Evolutionary conservation across 92 coral and sea anemone species (phyloP), one percentile per base, ranked within the genome.

Genomic region (Epizoanthus illoricatus): DNA sequence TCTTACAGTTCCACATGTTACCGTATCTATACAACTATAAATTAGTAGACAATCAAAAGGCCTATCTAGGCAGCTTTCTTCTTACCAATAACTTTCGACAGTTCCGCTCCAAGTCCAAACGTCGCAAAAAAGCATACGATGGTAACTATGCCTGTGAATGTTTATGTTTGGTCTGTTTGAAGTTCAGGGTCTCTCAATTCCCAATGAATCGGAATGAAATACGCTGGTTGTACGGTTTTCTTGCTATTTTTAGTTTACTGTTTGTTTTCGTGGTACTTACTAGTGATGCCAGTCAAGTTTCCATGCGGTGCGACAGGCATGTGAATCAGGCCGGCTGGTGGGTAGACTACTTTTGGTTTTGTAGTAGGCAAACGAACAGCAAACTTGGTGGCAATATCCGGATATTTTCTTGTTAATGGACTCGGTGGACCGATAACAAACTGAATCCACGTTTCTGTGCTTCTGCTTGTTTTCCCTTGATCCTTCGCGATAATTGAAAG

Each of bases 391-490:
- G 71, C 58, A 15, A 45, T 88, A 41, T 47, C 85, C 24, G 76
- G 71, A 24, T 76, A 80, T 85, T 19, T 67, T 66, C 90, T 92
- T 67, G 94, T 85, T 85, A 92, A 65, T 76, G 24, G 74, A 42
- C 94, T 92, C 2, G 95, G 91, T 24, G 97, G 97, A 7, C 89
- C 89, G 57, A 97, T 87, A 16, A 88, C 89, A 36, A 97, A 82
- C 54, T 86, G 89, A 18, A 97, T 87, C 70, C 69, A 83, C 39
- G 95, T 94, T 3, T 88, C 88, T 55, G 97, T 88, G 54, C 75
- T 86, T 71, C 80, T 76, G 65, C 89, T 86, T 52, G 76, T 47
- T 52, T 65, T 75, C 39, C 91, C 92, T 57, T 83, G 88, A 70
- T 97, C 99, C 24, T 94, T 92, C 17, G 90, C 99, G 21, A 85